Percentiles rank a stretch among this genome's conserved stretches.
phyloP scores from a whole-genome alignment of 2,113 vertebrate genomes.

The Carassius auratus region DNA sequence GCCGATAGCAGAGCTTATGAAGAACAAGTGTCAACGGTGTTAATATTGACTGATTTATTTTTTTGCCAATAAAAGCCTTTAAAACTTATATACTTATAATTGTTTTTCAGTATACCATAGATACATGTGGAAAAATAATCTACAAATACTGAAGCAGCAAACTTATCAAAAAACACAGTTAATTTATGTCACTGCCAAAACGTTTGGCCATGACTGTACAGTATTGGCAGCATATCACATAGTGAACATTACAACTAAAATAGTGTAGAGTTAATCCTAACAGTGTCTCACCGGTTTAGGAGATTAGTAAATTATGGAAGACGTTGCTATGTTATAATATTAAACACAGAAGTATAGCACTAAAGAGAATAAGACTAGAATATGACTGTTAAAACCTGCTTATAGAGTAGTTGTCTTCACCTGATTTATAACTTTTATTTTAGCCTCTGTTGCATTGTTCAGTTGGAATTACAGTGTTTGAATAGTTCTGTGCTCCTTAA shows the following conservation, averaged over 20 bases:
- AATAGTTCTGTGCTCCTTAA: neutral
- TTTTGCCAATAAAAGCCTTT: no score
- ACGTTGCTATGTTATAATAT: slow-evolving; percentile 22
- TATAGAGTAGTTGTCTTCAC: neutral
- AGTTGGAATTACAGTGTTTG: neutral
- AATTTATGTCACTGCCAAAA: no score
- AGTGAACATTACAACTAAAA: neutral
- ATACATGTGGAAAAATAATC: no score
- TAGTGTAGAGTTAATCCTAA: neutral
- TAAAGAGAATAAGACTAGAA: neutral
- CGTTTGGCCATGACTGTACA: neutral
- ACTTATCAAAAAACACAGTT: no score
- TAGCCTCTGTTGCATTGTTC: neutral
- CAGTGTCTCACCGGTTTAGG: neutral
- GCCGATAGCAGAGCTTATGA: no score
- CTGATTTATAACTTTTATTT: slow-evolving; percentile 1
- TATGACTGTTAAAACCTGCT: neutral
- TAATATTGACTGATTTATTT: no score
- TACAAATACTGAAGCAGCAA: no score
- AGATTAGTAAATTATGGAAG: neutral
- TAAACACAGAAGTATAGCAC: neutral
- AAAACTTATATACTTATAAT: no score
- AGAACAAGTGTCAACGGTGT: no score
- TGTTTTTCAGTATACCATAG: no score
- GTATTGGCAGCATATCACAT: neutral